Evolutionary conservation across 2,888 invertebrate genomes (phyloP), one percentile per base, ranked within the genome.

Genomic region (Eudasyphora cyanicolor): DNA sequence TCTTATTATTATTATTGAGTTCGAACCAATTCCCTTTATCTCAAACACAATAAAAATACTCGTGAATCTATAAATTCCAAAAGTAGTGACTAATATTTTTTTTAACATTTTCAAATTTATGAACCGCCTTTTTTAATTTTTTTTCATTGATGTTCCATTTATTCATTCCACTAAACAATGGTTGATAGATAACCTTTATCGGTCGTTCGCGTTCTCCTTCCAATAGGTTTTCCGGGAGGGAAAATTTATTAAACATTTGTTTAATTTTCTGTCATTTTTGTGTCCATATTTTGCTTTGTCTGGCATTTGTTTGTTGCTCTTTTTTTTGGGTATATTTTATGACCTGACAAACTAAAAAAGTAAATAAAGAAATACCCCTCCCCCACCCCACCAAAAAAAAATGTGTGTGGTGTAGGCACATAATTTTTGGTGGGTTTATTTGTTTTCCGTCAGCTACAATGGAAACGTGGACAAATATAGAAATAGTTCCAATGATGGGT

Each of bases 161-260:
- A 19, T 7, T 1, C 35, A 5, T 35, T 10, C 35, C 35, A 35
- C 8, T 2, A 51, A 51, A 21, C 14, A 7, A 45, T 14, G 27
- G 27, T 14, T 57, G 57, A 14, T 76, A n/a, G 79, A 79, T 77
- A 75, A 80, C 70, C 83, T 80, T 75, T 74, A 67, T 49, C 38
- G 54, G 38, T 57, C 42, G 3, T 17, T 71, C 14, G 19, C 51
- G 49, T 49, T 38, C 32, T 74, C 7, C n/a, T n/a, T n/a, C n/a
- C n/a, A n/a, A n/a, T n/a, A n/a, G n/a, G n/a, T 60, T 60, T 49
- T 51, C 35, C 14, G 42, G 29, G 4, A 0, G 2, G 74, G 54
- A 54, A 76, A 73, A 69, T 78, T 76, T 71, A 62, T 82, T 73
- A 74, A 42, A 10, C 49, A 74, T 76, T 79, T 62, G 73, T 82